Evolutionary conservation across 2,797 vertebrate species (phyloP), one percentile per base, ranked within the genome.

Genomic region (Aselliscus stoliczkanus): DNA sequence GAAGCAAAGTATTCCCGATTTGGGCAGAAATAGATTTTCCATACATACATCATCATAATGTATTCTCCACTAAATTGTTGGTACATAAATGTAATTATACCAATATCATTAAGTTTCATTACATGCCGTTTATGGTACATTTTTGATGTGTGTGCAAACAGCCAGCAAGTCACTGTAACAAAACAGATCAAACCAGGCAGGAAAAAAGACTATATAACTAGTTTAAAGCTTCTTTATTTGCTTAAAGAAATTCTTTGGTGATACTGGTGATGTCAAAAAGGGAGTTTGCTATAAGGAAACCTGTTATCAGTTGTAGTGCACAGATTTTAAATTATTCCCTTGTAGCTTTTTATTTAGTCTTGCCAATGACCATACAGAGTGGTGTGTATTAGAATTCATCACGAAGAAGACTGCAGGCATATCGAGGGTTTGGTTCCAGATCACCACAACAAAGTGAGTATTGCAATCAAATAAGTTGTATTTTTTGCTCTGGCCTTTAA

Each of bases 11-110:
- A 73, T 89, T 88, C 93, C 96, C 92, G 34, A 96, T 93, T 96
- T 97, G 95, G 95, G 93, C 72, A 96, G 47, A 83, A 97, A 76
- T 97, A 94, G 44, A 95, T 87, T 95, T 98, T 88, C 97, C 67
- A 94, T 31, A 97, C 77, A 52, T 73, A 95, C 76, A 92, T 97
- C 97, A 97, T 97, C 96, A 96, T 93, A 98, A 98, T 98, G 96
- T 92, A 96, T 94, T 95, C 93, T 97, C 85, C 83, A 92, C 69
- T 96, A 95, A 97, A 97, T 65, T 62, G 14, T 79, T 69, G 89
- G 81, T 90, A 94, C 39, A 94, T 97, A 95, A 98, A 98, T 96
- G 64, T 88, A 91, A 97, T 97, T 96, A 94, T 93, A 95, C 90
- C 90, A 96, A 84, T 67, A 94, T 18, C 94, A 93, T 20, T 79